Evolutionary conservation across 2,888 invertebrate species (phyloP).

Genomic region (Leptinotarsa peninsularis): DNA sequence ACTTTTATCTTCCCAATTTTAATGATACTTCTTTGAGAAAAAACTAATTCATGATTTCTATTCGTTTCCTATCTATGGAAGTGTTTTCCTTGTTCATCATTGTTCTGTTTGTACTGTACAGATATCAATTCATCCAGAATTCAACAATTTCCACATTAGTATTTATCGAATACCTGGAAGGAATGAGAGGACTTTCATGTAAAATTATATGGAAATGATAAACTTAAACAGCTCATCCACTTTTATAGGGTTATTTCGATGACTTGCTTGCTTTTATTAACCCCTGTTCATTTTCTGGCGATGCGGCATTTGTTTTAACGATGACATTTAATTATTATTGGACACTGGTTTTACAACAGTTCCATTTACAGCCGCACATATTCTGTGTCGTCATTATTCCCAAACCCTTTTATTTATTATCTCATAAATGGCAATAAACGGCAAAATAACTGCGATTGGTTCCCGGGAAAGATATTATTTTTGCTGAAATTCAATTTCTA

Average conservation of each 20-base stretch:
- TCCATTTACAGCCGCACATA: constrained; percentile 52
- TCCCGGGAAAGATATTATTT: constrained; percentile 42
- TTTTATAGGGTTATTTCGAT: constrained; percentile 1
- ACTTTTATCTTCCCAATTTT: no score
- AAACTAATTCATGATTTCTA: no score
- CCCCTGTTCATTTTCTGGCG: constrained; percentile 19
- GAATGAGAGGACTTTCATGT: no score
- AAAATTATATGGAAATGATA: no score
- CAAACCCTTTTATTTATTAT: constrained; percentile 56
- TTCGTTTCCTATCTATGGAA: no score
- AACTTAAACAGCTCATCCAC: not conserved
- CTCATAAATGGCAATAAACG: constrained; percentile 55
- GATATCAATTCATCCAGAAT: no score
- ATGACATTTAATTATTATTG: constrained; percentile 55
- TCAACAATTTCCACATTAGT: no score
- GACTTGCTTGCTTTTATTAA: not conserved
- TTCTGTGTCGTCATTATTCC: constrained; percentile 54
- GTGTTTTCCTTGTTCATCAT: no score
- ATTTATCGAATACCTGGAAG: no score
- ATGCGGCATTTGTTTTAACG: constrained; percentile 53
- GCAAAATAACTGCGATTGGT: constrained; percentile 55
- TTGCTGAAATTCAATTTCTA: constrained; percentile 30
- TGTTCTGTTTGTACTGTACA: no score
- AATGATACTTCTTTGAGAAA: no score
- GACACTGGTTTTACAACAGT: constrained; percentile 51